Percentiles rank a stretch among this genome's conserved stretches.
Conservation (phyloP, 2,797 vertebrate species). For the Tokudaia muenninki region DNA sequence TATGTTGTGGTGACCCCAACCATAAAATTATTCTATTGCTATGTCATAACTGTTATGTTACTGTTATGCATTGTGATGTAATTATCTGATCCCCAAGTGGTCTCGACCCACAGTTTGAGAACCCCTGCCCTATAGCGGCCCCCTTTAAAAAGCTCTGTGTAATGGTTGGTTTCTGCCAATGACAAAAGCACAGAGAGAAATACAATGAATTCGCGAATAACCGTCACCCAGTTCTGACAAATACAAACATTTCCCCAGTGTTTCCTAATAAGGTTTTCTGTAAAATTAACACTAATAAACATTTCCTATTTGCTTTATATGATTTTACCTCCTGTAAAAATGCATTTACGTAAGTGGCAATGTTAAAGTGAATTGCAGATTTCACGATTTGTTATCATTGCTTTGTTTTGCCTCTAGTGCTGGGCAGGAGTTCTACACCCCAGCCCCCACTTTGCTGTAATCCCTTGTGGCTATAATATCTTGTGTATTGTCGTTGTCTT, state of each 20-base stretch:
- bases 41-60: neutral
- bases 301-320: neutral
- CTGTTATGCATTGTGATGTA: neutral
- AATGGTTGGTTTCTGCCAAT: neutral
- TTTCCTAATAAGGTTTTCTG: slow-evolving; percentile 52
- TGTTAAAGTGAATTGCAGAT: neutral
- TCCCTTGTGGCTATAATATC: neutral
- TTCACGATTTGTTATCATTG: neutral
- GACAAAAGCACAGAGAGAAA: slow-evolving; percentile 21
- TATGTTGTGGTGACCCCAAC: neutral
- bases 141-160: slow-evolving; percentile 2
- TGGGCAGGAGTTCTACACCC: neutral
- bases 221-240: neutral
- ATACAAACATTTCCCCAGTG: neutral
- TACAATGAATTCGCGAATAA: neutral
- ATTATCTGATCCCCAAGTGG: neutral
- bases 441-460: neutral
- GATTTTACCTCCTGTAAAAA: neutral
- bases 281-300: slow-evolving; percentile 45
- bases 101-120: neutral
- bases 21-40: neutral
- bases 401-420: neutral
- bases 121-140: neutral
- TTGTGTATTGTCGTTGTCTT: neutral
- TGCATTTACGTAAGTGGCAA: neutral